phyloP scores from a whole-genome alignment of 35 echinoderm and acorn worm genomes.

The Amphiura filiformis region DNA sequence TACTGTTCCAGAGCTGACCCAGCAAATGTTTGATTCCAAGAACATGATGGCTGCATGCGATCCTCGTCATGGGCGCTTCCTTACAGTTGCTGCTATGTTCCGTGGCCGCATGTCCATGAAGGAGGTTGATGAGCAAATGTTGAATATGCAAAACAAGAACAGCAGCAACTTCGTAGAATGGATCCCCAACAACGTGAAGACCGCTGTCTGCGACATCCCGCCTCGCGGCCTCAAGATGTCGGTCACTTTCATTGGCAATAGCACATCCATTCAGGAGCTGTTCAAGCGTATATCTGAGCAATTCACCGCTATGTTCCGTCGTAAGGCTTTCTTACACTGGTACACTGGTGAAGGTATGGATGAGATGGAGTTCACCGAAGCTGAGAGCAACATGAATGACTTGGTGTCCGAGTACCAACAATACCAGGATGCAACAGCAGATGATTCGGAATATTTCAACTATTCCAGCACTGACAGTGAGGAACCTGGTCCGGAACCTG shows the following conservation, averaged over 20 bases:
- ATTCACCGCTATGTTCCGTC: slow-evolving; percentile 90
- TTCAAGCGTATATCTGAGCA: slow-evolving; percentile 91
- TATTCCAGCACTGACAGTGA: too few species aligned
- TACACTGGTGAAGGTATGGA: slow-evolving; percentile 95
- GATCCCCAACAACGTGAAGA: slow-evolving; percentile 91
- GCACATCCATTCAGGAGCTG: slow-evolving; percentile 85
- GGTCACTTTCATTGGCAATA: slow-evolving; percentile 83
- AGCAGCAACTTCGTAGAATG: slow-evolving; percentile 98
- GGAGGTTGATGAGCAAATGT: slow-evolving; percentile 93
- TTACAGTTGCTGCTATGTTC: slow-evolving; percentile 92
- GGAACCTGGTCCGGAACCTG: too few species aligned
- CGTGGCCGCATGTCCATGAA: slow-evolving; percentile 99
- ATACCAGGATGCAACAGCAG: too few species aligned
- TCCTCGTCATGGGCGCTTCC: slow-evolving; percentile 91
- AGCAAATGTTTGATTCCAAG: slow-evolving; percentile 97
- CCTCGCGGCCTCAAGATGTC: slow-evolving; percentile 80
- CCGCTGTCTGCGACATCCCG: slow-evolving; percentile 75
- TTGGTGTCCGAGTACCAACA: too few species aligned
- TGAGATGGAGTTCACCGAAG: slow-evolving; percentile 95
- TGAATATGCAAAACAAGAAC: slow-evolving; percentile 97
- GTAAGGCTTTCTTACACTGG: slow-evolving; percentile 93
- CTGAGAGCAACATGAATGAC: too few species aligned
- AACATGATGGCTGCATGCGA: slow-evolving; percentile 99
- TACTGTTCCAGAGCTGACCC: slow-evolving; percentile 85
- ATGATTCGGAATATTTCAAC: too few species aligned